A percentile compares a stretch with the other conserved stretches of the same genome.
These are phyloP conservation scores for Apantesis nais DNA, from an alignment of 2,888 invertebrate genomes.

Conservation along the genomic window DNA sequence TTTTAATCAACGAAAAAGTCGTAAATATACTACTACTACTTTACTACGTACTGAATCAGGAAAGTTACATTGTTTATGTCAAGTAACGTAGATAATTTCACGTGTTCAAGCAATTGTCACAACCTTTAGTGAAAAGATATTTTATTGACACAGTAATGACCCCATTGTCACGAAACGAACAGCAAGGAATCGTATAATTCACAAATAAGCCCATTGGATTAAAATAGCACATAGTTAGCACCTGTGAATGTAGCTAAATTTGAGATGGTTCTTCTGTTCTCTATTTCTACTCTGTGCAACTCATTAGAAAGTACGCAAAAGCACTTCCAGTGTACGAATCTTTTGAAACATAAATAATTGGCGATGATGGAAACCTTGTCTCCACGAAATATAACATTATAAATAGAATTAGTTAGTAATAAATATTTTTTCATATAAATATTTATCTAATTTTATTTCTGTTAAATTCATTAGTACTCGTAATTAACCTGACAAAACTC, in stretches of 20 bases:
- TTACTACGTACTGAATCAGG: neutral
- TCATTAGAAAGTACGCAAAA: neutral
- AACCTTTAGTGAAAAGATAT: too few species aligned
- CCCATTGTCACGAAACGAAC: too few species aligned
- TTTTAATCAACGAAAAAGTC: neutral
- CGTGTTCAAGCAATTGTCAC: too few species aligned
- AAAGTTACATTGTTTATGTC: neutral
- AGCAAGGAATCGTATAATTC: neutral
- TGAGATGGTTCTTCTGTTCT: neutral
- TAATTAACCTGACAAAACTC: too few species aligned
- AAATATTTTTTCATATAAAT: too few species aligned
- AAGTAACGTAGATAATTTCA: neutral
- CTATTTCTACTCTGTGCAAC: neutral
- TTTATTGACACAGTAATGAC: neutral
- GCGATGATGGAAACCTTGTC: too few species aligned
- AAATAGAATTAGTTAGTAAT: too few species aligned
- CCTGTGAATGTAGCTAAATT: neutral
- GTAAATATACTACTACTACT: neutral
- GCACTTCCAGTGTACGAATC: too few species aligned
- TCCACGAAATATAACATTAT: too few species aligned
- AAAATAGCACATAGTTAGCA: neutral
- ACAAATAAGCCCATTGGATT: neutral
- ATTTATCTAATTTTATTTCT: too few species aligned
- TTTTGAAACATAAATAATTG: too few species aligned
- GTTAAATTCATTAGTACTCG: too few species aligned